Conservation (phyloP, 2,113 vertebrate genomes). For the Atractosteus spatula region DNA sequence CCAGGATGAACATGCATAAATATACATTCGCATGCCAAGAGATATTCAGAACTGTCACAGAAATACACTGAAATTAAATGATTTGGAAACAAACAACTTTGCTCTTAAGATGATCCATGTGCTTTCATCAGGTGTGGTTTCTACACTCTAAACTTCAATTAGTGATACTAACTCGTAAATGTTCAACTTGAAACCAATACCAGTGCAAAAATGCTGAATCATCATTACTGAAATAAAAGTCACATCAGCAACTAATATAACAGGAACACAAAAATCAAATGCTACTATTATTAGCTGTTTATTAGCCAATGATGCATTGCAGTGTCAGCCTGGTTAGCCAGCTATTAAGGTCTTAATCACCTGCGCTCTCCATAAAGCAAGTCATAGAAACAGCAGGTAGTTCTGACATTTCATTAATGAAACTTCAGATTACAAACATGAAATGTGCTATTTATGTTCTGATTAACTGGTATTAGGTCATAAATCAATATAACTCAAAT, state of each 20-base stretch:
- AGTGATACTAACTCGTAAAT: conserved; percentile 8
- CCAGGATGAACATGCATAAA: too few relatives aligned
- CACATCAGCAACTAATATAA: background rate
- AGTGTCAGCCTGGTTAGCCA: conserved; percentile 13
- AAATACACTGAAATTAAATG: too few relatives aligned
- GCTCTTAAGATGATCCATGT: too few relatives aligned
- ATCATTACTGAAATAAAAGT: background rate
- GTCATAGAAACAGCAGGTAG: background rate
- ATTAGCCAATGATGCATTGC: conserved; percentile 23
- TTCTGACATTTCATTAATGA: background rate
- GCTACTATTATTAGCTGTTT: conserved; percentile 16
- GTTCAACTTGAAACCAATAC: conserved; percentile 4
- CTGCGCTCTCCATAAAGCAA: background rate
- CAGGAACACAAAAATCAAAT: conserved; percentile 7
- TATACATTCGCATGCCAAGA: too few relatives aligned
- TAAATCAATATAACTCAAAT: background rate
- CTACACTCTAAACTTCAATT: background rate
- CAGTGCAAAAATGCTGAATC: conserved; percentile 1
- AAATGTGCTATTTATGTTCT: background rate
- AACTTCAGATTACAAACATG: background rate
- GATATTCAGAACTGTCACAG: too few relatives aligned
- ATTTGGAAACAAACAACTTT: too few relatives aligned
- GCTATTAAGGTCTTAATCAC: conserved; percentile 10
- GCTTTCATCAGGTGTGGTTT: too few relatives aligned
- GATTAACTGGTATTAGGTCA: background rate